Evolutionary conservation across 2,888 invertebrate genomes (phyloP), one percentile per base, ranked within the genome.

Genomic region (Acanthosepion lycidas): DNA sequence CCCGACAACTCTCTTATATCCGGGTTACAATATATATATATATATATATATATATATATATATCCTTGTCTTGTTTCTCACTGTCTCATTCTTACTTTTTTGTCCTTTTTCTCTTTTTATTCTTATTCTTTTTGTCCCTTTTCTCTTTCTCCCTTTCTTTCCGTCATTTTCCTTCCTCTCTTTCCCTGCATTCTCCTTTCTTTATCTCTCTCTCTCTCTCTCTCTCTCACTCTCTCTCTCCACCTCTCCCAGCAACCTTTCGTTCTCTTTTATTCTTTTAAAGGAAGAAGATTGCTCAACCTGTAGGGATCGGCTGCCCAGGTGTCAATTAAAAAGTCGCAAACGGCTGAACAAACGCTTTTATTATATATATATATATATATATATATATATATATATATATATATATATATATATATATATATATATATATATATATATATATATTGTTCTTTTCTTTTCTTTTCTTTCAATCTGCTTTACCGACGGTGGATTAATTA

Each of bases 191-290:
- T 6, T 9, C 8, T 64, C 64, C 9, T 3, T 9, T 33, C 33
- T 49, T 48, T 91, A 20, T 94, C 93, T 91, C 94, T 95, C 91
- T 93, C 93, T 91, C n/a, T 92, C 94, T 94, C 42, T 55, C 95
- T 95, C n/a, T n/a, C n/a, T n/a, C n/a, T n/a, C n/a, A n/a, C 93
- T 91, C 48, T 12, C 48, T 94, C 59, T 33, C 92, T 64, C 48
- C 12, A 55, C 26, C 49, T 26, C 91, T 42, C 91, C 28, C 33
- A 55, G 59, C 12, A 28, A 91, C 92, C n/a, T n/a, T 20, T 92
- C 53, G 9, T 55, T 92, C 94, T 94, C 42, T n/a, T n/a, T n/a
- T n/a, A n/a, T n/a, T n/a, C n/a, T n/a, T n/a, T n/a, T n/a, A n/a
- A n/a, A n/a, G n/a, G n/a, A n/a, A n/a, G n/a, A n/a, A n/a, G n/a